Evolutionary conservation across 2,113 vertebrate genomes (phyloP), one percentile per base, ranked within the genome.

Genomic region (Otus sunia): DNA sequence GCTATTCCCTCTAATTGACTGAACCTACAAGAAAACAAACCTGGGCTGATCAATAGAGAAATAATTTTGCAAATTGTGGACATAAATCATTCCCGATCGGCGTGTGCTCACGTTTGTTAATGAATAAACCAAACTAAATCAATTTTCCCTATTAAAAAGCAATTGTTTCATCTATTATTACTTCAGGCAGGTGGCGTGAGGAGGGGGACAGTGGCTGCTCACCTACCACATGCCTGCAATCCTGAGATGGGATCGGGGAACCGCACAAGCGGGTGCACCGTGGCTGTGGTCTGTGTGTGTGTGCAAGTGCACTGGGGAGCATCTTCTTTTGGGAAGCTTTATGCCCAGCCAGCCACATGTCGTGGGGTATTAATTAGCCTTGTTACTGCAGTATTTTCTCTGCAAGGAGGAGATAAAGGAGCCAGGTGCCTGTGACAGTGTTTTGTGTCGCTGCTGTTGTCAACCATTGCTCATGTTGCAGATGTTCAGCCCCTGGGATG

Each of bases 61-160:
- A 98, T 98, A 98, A 98, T 98, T 98, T 98, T 97, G 95, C 97
- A 98, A 98, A 98, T 98, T 98, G 97, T 90, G 90, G 86, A 71
- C 92, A 97, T 98, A 97, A 97, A 98, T 98, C 98, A 97, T 93
- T 95, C 94, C 95, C 34, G 88, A 98, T 98, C 37, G 92, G 95
- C 83, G 80, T 92, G 94, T 77, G 85, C 84, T 90, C 84, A 56
- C 58, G 22, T 97, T 96, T 74, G 86, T 96, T 98, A 97, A 98
- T 96, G 97, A 93, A 92, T 86, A 86, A 96, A 97, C 96, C 97
- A 96, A 97, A 81, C 79, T 4, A 96, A 97, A 98, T 98, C 98
- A 97, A 96, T 98, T 95, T 94, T 95, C 93, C 97, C 96, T 98
- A 98, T 98, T 98, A 98, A 98, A 98, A 97, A 23, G 47, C 97